phyloP scores from a whole-genome alignment of 2,113 vertebrate species.

The Sinosuthora webbiana region DNA sequence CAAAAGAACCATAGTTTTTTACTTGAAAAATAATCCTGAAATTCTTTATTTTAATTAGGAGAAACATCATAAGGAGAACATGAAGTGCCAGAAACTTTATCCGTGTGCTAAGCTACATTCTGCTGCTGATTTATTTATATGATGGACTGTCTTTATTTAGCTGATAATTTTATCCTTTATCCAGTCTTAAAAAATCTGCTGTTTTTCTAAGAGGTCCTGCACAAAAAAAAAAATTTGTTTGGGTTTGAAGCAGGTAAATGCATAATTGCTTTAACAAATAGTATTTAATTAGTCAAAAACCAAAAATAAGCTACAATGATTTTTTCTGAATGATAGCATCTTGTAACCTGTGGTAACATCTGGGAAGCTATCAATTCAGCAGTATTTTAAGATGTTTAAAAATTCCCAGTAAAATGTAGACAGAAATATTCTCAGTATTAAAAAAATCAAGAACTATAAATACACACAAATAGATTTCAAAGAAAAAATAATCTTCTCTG shows the following conservation, averaged over 20 bases:
- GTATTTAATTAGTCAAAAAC: background rate
- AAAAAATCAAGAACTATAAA: background rate
- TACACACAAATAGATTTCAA: background rate
- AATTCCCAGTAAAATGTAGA: slow-evolving; percentile 24
- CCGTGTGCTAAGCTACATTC: background rate
- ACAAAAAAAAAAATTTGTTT: background rate
- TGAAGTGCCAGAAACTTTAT: background rate
- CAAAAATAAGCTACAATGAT: background rate
- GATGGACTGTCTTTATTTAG: background rate
- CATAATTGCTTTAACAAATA: background rate
- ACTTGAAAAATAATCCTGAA: background rate
- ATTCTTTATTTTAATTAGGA: background rate
- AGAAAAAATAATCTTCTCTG: background rate
- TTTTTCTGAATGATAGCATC: background rate
- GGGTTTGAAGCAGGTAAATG: background rate
- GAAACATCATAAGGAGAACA: background rate
- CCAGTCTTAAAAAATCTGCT: background rate
- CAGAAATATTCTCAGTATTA: background rate
- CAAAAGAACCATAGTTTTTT: background rate
- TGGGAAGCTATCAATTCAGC: background rate
- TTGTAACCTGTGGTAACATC: background rate
- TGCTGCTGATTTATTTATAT: background rate
- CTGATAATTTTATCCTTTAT: background rate
- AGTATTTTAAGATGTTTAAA: slow-evolving; percentile 5
- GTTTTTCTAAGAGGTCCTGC: background rate